phyloP scores from a whole-genome alignment of 2,797 vertebrate genomes.

The Melanotaenia nigrans region DNA sequence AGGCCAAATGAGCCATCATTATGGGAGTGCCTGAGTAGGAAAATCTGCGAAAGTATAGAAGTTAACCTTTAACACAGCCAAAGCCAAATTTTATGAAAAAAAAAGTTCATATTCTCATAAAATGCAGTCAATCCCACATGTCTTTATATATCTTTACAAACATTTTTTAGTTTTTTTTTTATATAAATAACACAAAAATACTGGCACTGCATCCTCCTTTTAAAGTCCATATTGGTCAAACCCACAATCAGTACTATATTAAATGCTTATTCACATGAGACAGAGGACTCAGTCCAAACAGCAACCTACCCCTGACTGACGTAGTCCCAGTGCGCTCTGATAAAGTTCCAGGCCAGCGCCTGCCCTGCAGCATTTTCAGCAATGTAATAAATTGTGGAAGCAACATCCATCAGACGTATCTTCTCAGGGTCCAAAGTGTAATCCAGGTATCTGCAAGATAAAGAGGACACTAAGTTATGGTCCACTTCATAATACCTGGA shows the following conservation, averaged over 20 bases:
- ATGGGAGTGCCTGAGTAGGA: too few relatives aligned
- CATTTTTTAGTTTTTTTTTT: too few relatives aligned
- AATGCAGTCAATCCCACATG: too few relatives aligned
- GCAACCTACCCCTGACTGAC: constrained; percentile 84
- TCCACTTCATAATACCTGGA: background rate
- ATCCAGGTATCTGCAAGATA: constrained; percentile 86
- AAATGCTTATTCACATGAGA: background rate
- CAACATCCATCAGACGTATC: constrained; percentile 87
- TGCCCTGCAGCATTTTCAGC: constrained; percentile 86
- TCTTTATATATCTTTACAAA: too few relatives aligned
- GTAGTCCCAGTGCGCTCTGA: constrained; percentile 85
- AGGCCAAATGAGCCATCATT: too few relatives aligned
- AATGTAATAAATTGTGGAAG: constrained; percentile 81
- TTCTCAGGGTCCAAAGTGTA: constrained; percentile 85
- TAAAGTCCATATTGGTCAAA: background rate
- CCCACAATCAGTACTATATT: background rate
- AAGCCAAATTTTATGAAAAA: too few relatives aligned
- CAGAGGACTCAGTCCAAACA: background rate
- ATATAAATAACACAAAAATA: background rate
- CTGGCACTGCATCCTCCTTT: background rate
- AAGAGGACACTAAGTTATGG: constrained; percentile 11
- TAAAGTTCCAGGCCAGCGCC: constrained; percentile 90
- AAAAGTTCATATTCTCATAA: too few relatives aligned
- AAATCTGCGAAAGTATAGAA: too few relatives aligned
- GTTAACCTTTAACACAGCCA: too few relatives aligned